Conservation (phyloP, 2,113 vertebrate species). For the Synodontis membranacea region DNA sequence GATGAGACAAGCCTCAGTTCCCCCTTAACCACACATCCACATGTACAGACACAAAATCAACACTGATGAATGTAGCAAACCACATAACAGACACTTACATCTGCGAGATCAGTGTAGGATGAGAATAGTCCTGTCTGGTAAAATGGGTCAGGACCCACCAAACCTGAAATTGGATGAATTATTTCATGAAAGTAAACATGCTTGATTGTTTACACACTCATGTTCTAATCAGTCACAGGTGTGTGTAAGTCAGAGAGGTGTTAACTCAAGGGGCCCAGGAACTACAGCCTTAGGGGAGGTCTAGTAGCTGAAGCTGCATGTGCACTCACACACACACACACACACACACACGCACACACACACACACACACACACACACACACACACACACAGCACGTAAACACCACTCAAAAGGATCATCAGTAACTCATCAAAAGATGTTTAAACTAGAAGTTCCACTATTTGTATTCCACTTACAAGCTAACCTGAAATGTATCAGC, state of each 20-base stretch:
- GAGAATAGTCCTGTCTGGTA: neutral
- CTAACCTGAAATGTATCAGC: neutral
- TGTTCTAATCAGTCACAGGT: slow-evolving; percentile 70
- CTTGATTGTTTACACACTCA: slow-evolving; percentile 53
- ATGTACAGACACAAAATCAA: slow-evolving; percentile 40
- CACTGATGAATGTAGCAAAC: slow-evolving; percentile 59
- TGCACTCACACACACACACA: slow-evolving; percentile 4
- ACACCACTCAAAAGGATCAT: neutral
- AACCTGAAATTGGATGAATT: slow-evolving; percentile 42
- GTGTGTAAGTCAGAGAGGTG: slow-evolving; percentile 64
- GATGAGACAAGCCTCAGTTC: slow-evolving; percentile 48
- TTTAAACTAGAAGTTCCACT: neutral
- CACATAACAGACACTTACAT: slow-evolving; percentile 19
- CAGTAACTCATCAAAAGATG: neutral
- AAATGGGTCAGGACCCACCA: slow-evolving; percentile 34
- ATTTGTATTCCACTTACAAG: neutral
- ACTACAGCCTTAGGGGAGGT: slow-evolving; percentile 60
- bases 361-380: neutral
- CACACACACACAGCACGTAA: neutral
- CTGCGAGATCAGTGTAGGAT: slow-evolving; percentile 22
- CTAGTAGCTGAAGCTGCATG: neutral
- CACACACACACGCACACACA: neutral
- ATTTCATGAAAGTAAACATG: slow-evolving; percentile 45
- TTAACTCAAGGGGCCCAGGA: slow-evolving; percentile 62
- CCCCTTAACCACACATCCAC: slow-evolving; percentile 19